phyloP scores from a whole-genome alignment of 2,113 vertebrate genomes.

The Cygnus buccinator region DNA sequence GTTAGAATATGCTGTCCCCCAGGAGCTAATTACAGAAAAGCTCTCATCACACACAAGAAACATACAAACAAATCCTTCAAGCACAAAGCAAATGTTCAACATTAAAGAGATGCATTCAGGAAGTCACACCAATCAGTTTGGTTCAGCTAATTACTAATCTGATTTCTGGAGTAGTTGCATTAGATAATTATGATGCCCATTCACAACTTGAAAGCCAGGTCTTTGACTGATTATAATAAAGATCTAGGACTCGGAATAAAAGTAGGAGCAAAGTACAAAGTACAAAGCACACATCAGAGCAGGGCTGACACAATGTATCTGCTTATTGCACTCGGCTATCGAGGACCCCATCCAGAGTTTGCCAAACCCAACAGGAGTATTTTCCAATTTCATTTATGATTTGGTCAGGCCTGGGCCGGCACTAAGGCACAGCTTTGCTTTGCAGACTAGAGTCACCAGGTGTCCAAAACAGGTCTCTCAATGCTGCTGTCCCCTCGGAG shows the following conservation, averaged over 20 bases:
- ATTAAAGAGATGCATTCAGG: constrained; percentile 91
- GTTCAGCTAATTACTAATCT: constrained; percentile 97
- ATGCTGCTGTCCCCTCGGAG: neutral
- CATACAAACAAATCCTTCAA: constrained; percentile 99
- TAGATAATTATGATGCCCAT: constrained; percentile 93
- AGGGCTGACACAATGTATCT: neutral
- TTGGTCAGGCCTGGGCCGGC: neutral
- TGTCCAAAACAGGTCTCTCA: neutral
- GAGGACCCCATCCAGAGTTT: neutral
- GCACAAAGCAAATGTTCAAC: constrained; percentile 99
- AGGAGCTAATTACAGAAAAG: constrained; percentile 99
- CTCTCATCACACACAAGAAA: constrained; percentile 95
- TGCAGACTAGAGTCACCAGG: neutral
- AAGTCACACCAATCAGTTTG: constrained; percentile 95
- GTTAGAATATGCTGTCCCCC: constrained; percentile 93
- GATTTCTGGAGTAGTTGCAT: constrained; percentile 89
- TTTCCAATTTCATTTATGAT: neutral
- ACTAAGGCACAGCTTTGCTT: neutral
- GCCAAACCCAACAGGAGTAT: neutral
- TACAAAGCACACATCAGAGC: constrained; percentile 58
- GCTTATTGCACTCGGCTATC: neutral
- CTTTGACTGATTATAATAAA: constrained; percentile 82
- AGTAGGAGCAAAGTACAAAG: constrained; percentile 57
- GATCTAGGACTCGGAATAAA: constrained; percentile 78
- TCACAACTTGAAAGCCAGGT: constrained; percentile 85